These are phyloP conservation scores for Ichneumoninae sp. DNA, from an alignment of 2,888 invertebrate species.

Conservation along the genomic window DNA sequence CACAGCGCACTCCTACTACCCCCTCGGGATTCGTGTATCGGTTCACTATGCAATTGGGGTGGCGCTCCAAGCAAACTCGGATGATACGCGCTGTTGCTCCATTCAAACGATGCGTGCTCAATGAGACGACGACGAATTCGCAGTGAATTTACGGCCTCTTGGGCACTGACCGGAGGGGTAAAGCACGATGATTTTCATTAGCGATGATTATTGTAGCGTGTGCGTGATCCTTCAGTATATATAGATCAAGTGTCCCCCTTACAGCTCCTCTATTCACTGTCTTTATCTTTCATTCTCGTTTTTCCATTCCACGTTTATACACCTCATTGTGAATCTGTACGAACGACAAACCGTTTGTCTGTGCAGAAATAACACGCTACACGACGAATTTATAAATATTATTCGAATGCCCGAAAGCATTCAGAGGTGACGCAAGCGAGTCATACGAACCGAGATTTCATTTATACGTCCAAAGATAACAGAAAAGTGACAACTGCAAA, in stretches of 20 bases:
- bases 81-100: constrained; percentile 55
- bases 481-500: not conserved
- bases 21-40: constrained; percentile 43
- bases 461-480: not conserved
- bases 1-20: not conserved
- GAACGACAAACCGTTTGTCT: constrained; percentile 13
- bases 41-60: constrained; percentile 56
- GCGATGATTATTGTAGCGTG: constrained; percentile 70
- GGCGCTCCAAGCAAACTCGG: constrained; percentile 38
- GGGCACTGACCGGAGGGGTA: constrained; percentile 56
- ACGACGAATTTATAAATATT: constrained; percentile 64
- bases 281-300: constrained; percentile 33
- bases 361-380: constrained; percentile 28
- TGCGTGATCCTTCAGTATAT: constrained; percentile 50
- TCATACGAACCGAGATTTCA: constrained; percentile 45
- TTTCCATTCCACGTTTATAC: constrained; percentile 11
- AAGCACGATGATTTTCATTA: constrained; percentile 72
- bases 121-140: constrained; percentile 66
- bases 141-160: constrained; percentile 72
- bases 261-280: constrained; percentile 22
- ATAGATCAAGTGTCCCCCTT: not conserved
- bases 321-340: constrained; percentile 8
- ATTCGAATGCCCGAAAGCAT: constrained; percentile 47
- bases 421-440: constrained; percentile 35
- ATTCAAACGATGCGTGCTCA: constrained; percentile 69